phyloP scores from a whole-genome alignment of 2,797 vertebrate genomes.

The Poliocrania exsul region DNA sequence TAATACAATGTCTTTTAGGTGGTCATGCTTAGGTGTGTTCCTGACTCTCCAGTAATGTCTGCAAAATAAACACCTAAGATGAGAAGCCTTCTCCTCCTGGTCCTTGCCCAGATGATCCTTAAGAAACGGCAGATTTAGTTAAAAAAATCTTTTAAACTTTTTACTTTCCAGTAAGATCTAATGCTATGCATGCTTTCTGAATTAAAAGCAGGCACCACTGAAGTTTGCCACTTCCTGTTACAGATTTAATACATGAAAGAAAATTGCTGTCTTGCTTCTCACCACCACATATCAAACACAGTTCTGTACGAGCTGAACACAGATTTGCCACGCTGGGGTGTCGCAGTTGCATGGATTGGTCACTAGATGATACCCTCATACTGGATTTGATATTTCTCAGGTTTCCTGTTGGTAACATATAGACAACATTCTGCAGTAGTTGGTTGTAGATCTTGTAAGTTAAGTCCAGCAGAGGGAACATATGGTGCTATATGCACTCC shows the following conservation, averaged over 20 bases:
- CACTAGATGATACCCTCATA: slow-evolving; percentile 43
- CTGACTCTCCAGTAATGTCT: not conserved
- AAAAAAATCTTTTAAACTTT: not conserved
- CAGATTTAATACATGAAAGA: not conserved
- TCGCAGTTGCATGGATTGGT: not conserved
- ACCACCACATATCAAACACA: not conserved
- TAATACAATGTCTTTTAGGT: not conserved
- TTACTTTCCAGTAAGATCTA: not conserved
- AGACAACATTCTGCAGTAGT: not conserved
- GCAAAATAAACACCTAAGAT: not conserved
- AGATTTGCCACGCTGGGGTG: not conserved
- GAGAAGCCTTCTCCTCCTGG: not conserved
- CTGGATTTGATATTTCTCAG: not conserved
- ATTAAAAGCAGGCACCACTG: not conserved
- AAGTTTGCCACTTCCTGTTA: not conserved
- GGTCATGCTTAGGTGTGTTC: not conserved
- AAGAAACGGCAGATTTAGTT: not conserved
- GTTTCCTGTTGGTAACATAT: not conserved
- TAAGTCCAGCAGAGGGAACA: not conserved
- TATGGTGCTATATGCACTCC: not conserved
- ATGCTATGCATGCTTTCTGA: not conserved
- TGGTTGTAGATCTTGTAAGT: not conserved
- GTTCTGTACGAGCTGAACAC: not conserved
- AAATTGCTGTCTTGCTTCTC: not conserved
- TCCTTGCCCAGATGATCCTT: not conserved